Evolutionary conservation across 2,888 invertebrate species (phyloP).

Genomic region (Meghimatium bilineatum): DNA sequence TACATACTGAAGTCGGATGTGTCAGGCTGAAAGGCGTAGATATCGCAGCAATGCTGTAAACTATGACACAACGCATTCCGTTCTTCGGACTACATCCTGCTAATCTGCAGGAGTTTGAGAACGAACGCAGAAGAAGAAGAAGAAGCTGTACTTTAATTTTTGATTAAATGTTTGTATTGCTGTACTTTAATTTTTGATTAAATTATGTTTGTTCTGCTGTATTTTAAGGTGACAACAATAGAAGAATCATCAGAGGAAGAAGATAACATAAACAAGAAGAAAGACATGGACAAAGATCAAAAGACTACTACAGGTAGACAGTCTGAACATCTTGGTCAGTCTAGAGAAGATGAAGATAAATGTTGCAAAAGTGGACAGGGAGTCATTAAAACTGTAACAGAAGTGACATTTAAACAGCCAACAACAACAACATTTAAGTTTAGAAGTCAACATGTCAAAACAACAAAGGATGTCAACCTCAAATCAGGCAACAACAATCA

Average conservation of each 20-base stretch:
- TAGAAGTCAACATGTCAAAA: conserved; percentile 60
- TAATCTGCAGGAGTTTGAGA: too few species aligned
- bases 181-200: too few species aligned
- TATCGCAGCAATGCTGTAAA: too few species aligned
- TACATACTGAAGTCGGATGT: too few species aligned
- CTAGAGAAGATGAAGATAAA: neutral
- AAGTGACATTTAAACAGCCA: conserved; percentile 58
- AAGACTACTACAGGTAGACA: neutral
- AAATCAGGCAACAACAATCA: conserved; percentile 56
- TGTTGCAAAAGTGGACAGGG: conserved; percentile 49
- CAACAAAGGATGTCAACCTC: conserved; percentile 60
- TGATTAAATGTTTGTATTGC: too few species aligned
- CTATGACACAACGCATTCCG: too few species aligned
- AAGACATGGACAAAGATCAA: neutral
- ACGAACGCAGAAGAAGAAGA: too few species aligned
- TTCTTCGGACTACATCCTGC: too few species aligned
- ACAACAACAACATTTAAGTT: conserved; percentile 61
- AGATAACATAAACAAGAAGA: neutral
- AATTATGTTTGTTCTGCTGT: too few species aligned
- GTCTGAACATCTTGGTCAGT: conserved; percentile 23
- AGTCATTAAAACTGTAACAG: conserved; percentile 46
- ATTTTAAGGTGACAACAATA: conserved; percentile 44
- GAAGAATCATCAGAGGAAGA: conserved; percentile 43
- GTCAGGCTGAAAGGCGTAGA: too few species aligned
- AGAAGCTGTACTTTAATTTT: neutral